Base-by-base conservation (phyloP, 2,797 vertebrate genomes). In the Poecilia gillii region DNA sequence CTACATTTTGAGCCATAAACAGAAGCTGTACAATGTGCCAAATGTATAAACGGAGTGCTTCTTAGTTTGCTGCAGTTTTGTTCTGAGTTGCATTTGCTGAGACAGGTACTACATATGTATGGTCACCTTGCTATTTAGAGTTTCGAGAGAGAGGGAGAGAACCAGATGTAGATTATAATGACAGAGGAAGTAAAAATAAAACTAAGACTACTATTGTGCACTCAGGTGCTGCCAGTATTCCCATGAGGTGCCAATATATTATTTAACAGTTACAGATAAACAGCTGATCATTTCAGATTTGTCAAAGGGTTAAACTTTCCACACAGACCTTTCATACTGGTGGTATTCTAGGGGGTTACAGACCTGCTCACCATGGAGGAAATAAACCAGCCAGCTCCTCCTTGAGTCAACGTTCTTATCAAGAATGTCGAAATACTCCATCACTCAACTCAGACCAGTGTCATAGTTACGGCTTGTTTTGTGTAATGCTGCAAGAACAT, bases 401-500 rank as follows among this genome's bases (percentile, higher is more conserved):
- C 12, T 31, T 71, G 46, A 47, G 62, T 83, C 64, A 78, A 80
- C 23, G 55, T 64, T 55, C 70, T 47, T 28, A 73, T 84, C 74
- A 77, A 55, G 82, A 76, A 74, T 33, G 3, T 2, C 70, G 11
- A 83, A 41, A 41, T 25, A 41, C 75, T 33, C 74, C 68, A 66
- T 75, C 55, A 51, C 71, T 81, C 71, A n/a, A 11, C 72, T 36
- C 76, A 23, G 39, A 88, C 82, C 55, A 45, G 79, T 73, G 82
- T 72, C 80, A 55, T 76, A 49, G 77, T 84, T 62, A 84, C 20
- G 70, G 53, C 81, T 85, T 89, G 53, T 82, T 85, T 89, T 46
- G 82, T 82, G 14, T 80, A 77, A 81, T 76, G 80, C 71, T 84
- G 87, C 78, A 85, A 85, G 91, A 81, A 66, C 43, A 43, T 43